Conservation (phyloP, 2,888 invertebrate species). For the Exocentrus adspersus region DNA sequence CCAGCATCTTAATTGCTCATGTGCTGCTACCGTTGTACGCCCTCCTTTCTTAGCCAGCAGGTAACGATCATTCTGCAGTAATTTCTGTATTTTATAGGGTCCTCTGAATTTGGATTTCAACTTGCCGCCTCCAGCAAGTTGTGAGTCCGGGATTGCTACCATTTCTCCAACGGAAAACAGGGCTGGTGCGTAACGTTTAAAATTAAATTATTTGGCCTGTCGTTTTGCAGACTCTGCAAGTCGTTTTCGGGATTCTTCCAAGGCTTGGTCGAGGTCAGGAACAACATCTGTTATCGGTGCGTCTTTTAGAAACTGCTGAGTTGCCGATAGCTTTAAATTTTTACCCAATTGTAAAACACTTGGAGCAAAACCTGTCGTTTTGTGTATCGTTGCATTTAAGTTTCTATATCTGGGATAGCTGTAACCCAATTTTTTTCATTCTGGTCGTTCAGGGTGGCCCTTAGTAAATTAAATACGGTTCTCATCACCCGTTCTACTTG, state of each 20-base stretch:
- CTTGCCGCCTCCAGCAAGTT: conserved; percentile 37
- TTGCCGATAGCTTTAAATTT: background rate
- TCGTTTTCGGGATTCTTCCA: background rate
- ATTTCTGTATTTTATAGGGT: conserved; percentile 4
- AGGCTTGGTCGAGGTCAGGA: background rate
- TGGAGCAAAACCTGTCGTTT: background rate
- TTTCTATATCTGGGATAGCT: background rate
- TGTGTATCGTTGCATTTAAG: background rate
- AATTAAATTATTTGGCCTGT: background rate
- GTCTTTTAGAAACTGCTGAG: background rate
- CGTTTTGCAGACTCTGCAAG: background rate
- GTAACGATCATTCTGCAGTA: background rate
- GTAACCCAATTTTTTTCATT: background rate
- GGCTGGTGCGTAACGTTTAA: background rate
- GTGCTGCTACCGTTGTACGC: background rate
- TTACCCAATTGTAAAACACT: background rate
- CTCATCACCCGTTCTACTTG: background rate
- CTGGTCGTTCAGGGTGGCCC: background rate
- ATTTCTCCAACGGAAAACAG: conserved; percentile 6
- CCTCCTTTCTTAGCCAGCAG: background rate
- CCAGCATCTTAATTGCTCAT: conserved; percentile 4
- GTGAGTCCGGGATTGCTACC: conserved; percentile 36
- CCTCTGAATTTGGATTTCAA: conserved; percentile 29
- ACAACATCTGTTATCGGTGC: background rate
- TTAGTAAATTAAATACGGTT: background rate